phyloP scores from a whole-genome alignment of 2,113 vertebrate genomes.

The Dicentrarchus labrax region DNA sequence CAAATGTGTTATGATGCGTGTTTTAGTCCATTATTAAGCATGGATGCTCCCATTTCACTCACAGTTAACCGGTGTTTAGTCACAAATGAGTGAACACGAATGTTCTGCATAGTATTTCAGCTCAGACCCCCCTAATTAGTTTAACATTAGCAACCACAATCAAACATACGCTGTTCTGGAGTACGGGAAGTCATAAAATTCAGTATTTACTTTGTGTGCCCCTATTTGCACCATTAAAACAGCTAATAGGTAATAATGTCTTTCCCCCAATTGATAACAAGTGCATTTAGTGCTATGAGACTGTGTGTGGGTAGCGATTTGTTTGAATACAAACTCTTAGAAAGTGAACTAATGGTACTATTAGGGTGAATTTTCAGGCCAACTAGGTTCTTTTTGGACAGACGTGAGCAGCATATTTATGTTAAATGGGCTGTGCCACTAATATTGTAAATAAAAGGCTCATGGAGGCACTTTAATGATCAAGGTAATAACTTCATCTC shows the following conservation, averaged over 20 bases:
- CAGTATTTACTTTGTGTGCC: slow-evolving; percentile 85
- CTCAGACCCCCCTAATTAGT: slow-evolving; percentile 88
- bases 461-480: slow-evolving; percentile 29
- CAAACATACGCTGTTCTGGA: slow-evolving; percentile 83
- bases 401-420: background rate
- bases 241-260: slow-evolving; percentile 83
- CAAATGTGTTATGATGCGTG: slow-evolving; percentile 64
- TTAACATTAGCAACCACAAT: slow-evolving; percentile 84
- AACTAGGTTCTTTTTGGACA: slow-evolving; percentile 31
- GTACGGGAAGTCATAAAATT: slow-evolving; percentile 83
- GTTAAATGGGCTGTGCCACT: slow-evolving; percentile 31
- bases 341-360: slow-evolving; percentile 76
- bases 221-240: slow-evolving; percentile 80
- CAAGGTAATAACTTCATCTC: slow-evolving; percentile 27
- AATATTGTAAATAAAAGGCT: slow-evolving; percentile 27
- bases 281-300: slow-evolving; percentile 75
- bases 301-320: slow-evolving; percentile 68
- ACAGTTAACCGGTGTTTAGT: slow-evolving; percentile 53
- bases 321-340: slow-evolving; percentile 74
- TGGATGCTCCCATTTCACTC: slow-evolving; percentile 49
- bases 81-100: slow-evolving; percentile 71
- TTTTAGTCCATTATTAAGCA: slow-evolving; percentile 76
- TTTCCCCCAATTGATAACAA: slow-evolving; percentile 84
- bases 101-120: slow-evolving; percentile 76
- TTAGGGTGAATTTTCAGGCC: slow-evolving; percentile 63